Conservation (phyloP, 1,140 invertebrate genomes). For the Caenorhabditis remanei region DNA sequence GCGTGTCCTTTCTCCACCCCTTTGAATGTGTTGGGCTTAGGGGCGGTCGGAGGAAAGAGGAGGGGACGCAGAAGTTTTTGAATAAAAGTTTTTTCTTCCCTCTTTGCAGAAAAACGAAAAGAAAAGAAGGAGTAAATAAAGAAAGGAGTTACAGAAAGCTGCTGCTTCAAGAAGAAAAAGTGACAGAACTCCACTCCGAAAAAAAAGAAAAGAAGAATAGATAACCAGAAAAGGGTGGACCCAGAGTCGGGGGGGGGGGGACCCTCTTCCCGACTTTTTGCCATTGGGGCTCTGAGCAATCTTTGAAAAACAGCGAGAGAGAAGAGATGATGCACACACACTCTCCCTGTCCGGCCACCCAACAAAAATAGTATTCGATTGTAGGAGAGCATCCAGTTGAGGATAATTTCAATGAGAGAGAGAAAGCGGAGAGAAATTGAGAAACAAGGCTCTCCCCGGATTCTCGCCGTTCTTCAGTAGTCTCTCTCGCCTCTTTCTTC, state of each 20-base stretch:
- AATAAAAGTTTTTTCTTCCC: slow-evolving; percentile 16
- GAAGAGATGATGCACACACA: not conserved
- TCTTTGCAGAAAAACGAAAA: not conserved
- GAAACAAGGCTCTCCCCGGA: not conserved
- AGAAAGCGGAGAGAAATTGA: not conserved
- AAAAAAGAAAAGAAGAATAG: not conserved
- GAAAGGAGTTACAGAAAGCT: not conserved
- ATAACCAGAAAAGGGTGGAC: slow-evolving; percentile 4
- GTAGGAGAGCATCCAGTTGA: not conserved
- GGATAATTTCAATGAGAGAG: slow-evolving; percentile 30
- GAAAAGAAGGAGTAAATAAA: not conserved
- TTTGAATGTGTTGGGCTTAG: slow-evolving; percentile 29
- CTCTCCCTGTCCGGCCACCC: not conserved
- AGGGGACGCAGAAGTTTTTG: slow-evolving; percentile 38
- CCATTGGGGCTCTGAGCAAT: slow-evolving; percentile 32
- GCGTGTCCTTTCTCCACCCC: not conserved
- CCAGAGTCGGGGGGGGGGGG: not conserved
- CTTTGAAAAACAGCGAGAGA: slow-evolving; percentile 52
- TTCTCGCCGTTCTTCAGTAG: slow-evolving; percentile 28
- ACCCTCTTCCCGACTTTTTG: not conserved
- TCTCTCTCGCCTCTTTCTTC: not conserved
- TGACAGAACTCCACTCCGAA: not conserved
- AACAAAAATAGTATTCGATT: slow-evolving; percentile 3
- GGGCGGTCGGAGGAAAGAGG: not conserved
- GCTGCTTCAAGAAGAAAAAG: not conserved